Evolutionary conservation across 2,888 invertebrate species (phyloP).

Genomic region (Balanococcus diminutus): DNA sequence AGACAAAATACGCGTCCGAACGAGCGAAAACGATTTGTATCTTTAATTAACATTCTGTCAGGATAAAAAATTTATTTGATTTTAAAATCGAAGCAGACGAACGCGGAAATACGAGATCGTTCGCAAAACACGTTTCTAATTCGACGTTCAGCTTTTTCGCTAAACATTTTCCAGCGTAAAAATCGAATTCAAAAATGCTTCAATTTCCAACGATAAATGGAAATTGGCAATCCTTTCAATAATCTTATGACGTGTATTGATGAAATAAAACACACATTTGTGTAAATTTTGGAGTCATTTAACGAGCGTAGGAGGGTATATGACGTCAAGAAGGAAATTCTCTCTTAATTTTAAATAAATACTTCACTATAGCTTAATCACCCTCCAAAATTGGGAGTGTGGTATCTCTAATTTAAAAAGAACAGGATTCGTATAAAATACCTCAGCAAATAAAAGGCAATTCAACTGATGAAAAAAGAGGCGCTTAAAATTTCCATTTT

Average conservation of each 20-base stretch:
- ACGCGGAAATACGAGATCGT: background rate
- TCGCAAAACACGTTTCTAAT: background rate
- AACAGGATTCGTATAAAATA: too few species aligned
- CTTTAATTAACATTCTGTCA: conserved; percentile 38
- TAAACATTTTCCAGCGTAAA: background rate
- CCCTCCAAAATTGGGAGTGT: too few species aligned
- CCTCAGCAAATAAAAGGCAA: too few species aligned
- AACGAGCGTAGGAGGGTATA: too few species aligned
- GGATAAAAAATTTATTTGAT: conserved; percentile 35
- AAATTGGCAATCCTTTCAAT: background rate
- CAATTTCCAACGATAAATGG: background rate
- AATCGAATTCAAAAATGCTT: background rate
- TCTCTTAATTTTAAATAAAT: too few species aligned
- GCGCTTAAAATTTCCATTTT: too few species aligned
- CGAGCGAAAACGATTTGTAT: conserved; percentile 38
- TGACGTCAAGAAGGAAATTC: too few species aligned
- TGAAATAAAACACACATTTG: background rate
- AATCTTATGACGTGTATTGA: background rate
- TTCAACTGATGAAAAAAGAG: too few species aligned
- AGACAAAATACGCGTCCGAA: conserved; percentile 13
- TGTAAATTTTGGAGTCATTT: background rate
- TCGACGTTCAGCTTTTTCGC: background rate
- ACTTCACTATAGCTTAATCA: too few species aligned
- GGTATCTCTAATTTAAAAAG: too few species aligned
- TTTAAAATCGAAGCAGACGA: background rate